A percentile compares a stretch with the other conserved stretches of the same genome.
phyloP scores from a whole-genome alignment of 2,113 vertebrate genomes.

The Ophiodon elongatus region DNA sequence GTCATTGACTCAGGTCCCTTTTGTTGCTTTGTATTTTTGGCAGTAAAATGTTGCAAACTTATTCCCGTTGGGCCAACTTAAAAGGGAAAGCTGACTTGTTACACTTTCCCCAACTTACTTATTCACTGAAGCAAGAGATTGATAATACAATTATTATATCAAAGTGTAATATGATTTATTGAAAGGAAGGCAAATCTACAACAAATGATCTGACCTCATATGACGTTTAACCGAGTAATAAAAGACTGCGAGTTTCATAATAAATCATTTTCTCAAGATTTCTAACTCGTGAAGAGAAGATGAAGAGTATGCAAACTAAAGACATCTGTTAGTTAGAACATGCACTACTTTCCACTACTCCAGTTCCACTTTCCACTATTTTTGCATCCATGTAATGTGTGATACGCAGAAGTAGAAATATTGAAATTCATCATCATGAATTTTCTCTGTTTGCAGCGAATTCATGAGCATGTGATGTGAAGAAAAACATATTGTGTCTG shows the following conservation, averaged over 20 bases:
- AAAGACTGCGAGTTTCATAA: neutral
- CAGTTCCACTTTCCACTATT: neutral
- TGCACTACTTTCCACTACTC: neutral
- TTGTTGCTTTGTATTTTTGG: constrained; percentile 25
- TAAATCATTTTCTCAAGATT: constrained; percentile 19
- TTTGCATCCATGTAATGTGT: neutral
- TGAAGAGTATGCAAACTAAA: constrained; percentile 20
- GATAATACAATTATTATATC: constrained; percentile 5
- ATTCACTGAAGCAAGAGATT: neutral
- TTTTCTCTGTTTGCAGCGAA: neutral
- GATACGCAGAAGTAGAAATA: neutral
- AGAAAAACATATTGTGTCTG: neutral
- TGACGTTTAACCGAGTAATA: constrained; percentile 2
- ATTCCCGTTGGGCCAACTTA: neutral
- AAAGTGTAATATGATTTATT: neutral
- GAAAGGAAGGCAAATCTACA: constrained; percentile 28
- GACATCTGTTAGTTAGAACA: constrained; percentile 9
- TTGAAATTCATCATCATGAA: neutral
- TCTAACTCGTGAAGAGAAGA: constrained; percentile 13
- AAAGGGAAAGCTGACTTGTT: neutral
- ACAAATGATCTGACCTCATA: constrained; percentile 1
- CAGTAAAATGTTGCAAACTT: constrained; percentile 19
- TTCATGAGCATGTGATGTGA: neutral
- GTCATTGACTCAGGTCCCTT: constrained; percentile 22
- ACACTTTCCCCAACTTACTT: neutral